phyloP scores from a whole-genome alignment of 2,113 vertebrate genomes.

The Hippopotamus amphibius region DNA sequence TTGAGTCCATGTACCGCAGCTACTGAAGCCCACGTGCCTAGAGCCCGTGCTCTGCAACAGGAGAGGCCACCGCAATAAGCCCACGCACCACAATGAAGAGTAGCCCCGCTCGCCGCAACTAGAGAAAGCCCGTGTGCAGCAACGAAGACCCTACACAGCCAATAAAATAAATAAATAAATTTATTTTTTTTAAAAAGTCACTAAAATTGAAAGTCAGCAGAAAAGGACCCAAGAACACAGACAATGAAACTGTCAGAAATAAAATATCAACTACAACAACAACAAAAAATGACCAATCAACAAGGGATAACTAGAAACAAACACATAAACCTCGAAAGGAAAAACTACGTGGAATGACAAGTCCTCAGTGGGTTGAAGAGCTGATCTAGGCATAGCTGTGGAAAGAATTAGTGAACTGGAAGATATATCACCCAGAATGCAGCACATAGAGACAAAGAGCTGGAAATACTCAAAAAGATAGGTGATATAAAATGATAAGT shows the following conservation, averaged over 20 bases:
- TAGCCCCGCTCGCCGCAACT: too few relatives aligned
- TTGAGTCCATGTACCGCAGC: too few relatives aligned
- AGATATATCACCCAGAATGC: accelerated
- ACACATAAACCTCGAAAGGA: neutral
- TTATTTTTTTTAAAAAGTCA: neutral
- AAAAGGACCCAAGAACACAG: neutral
- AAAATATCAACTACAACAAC: neutral
- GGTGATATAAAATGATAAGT: neutral
- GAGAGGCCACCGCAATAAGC: too few relatives aligned
- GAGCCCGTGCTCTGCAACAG: too few relatives aligned
- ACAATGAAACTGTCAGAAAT: neutral
- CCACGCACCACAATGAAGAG: too few relatives aligned
- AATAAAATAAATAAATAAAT: too few relatives aligned
- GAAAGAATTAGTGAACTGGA: neutral
- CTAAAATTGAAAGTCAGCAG: neutral
- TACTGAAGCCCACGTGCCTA: too few relatives aligned
- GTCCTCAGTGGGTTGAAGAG: neutral
- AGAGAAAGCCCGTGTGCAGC: too few relatives aligned
- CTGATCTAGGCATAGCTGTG: neutral
- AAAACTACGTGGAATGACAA: too few relatives aligned
- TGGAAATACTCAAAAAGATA: neutral
- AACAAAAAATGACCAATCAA: neutral
- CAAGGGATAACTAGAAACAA: neutral
- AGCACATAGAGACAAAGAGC: neutral
- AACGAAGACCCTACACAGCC: too few relatives aligned